These are phyloP conservation scores for Oscheius sp. DNA, from an alignment of 2,888 invertebrate genomes.

Conservation along the genomic window DNA sequence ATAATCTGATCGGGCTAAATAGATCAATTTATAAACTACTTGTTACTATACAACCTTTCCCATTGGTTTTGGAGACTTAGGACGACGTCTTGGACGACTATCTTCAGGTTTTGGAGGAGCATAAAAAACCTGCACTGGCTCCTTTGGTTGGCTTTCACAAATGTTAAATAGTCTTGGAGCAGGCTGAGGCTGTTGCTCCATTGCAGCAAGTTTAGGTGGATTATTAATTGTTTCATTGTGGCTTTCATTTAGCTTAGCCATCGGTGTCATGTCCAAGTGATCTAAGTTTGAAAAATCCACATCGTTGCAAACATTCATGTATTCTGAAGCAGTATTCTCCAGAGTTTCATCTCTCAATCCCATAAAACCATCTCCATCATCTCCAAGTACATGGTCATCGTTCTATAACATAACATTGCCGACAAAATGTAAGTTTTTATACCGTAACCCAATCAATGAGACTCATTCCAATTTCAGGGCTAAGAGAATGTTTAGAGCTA, in stretches of 20 bases:
- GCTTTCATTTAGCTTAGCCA: no score
- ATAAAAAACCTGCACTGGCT: neutral
- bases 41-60: no score
- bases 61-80: no score
- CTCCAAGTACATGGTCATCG: conserved; percentile 7
- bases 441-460: conserved; percentile 11
- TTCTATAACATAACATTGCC: neutral
- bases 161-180: neutral
- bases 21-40: no score
- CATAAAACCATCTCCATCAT: conserved; percentile 2
- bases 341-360: conserved; percentile 2
- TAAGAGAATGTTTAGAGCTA: neutral
- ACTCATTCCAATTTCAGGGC: conserved; percentile 2
- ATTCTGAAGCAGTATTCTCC: conserved; percentile 1
- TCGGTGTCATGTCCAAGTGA: no score
- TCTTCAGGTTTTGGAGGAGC: no score
- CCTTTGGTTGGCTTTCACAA: neutral
- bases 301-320: conserved; percentile 4
- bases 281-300: neutral
- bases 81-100: no score
- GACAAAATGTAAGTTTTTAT: neutral
- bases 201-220: no score
- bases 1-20: no score
- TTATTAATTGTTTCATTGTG: no score
- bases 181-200: no score